These are phyloP conservation scores for Drosophila stalkeri DNA, from an alignment of 2,888 invertebrate species.

Conservation along the genomic window DNA sequence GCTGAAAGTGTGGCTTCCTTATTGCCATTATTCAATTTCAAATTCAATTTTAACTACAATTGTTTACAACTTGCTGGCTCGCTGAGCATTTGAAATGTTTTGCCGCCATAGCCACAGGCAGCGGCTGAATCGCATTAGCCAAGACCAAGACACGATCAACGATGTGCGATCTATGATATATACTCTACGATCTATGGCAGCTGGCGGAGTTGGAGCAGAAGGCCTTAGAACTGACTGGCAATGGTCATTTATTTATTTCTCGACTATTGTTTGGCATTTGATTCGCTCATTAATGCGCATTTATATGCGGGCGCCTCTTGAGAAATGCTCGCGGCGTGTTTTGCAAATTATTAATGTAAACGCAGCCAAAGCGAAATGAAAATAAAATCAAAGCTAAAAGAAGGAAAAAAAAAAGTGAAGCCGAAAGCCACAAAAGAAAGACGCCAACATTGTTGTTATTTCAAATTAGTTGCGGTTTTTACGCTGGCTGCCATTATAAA, in stretches of 20 bases:
- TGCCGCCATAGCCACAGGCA: conserved; percentile 15
- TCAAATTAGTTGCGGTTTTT: conserved; percentile 69
- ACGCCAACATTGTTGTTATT: conserved; percentile 56
- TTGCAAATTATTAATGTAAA: conserved; percentile 54
- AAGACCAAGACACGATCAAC: conserved; percentile 42
- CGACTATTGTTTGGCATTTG: conserved; percentile 46
- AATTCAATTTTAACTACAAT: conserved; percentile 43
- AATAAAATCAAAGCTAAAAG: conserved; percentile 14
- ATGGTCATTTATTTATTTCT: conserved; percentile 29
- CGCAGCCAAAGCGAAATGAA: conserved; percentile 16
- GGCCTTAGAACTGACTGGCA: conserved; percentile 52
- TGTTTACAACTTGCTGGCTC: conserved; percentile 65
- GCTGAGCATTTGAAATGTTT: conserved; percentile 57
- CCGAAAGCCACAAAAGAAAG: conserved; percentile 34
- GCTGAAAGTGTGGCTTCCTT: conserved; percentile 51
- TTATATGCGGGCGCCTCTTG: conserved; percentile 60
- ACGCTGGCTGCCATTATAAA: conserved; percentile 38
- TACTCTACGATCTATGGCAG: conserved; percentile 12
- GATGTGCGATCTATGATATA: conserved; percentile 23
- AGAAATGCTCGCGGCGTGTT: conserved; percentile 59
- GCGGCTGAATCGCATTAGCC: conserved; percentile 40
- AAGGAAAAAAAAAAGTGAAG: conserved; percentile 10
- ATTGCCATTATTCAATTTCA: conserved; percentile 48
- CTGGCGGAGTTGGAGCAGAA: conserved; percentile 10
- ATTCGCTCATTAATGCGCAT: conserved; percentile 63